phyloP scores from a whole-genome alignment of 2,888 invertebrate species.

The Torymus tubicola region DNA sequence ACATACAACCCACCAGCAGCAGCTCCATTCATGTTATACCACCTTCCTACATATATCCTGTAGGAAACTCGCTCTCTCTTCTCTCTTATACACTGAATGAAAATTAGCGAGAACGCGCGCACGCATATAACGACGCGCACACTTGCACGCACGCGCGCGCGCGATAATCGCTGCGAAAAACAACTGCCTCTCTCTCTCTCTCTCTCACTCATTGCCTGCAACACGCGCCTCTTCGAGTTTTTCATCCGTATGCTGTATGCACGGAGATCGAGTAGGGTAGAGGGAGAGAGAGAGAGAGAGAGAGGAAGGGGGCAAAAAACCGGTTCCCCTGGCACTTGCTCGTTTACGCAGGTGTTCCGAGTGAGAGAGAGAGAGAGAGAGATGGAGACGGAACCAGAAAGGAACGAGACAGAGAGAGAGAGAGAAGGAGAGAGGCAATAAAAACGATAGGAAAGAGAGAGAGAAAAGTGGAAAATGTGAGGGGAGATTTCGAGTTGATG shows the following conservation, averaged over 20 bases:
- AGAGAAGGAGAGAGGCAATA: slow-evolving; percentile 24
- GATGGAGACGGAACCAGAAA: slow-evolving; percentile 13
- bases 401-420: slow-evolving; percentile 31
- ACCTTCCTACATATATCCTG: too few relatives aligned
- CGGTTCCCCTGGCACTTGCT: slow-evolving; percentile 50
- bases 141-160: background rate
- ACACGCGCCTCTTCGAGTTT: background rate
- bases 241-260: background rate
- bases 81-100: slow-evolving; percentile 21
- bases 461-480: slow-evolving; percentile 20
- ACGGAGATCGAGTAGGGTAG: too few relatives aligned
- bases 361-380: slow-evolving; percentile 30
- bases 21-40: too few relatives aligned
- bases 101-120: slow-evolving; percentile 30
- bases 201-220: background rate
- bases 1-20: background rate
- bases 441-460: slow-evolving; percentile 29
- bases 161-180: slow-evolving; percentile 42
- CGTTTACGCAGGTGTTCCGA: slow-evolving; percentile 53
- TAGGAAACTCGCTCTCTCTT: too few relatives aligned
- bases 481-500: background rate
- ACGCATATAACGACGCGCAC: background rate
- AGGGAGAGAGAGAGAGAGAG: too few relatives aligned
- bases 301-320: slow-evolving; percentile 43
- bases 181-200: slow-evolving; percentile 1